Conservation (phyloP, 2,888 invertebrate species). For the Alitta virens region DNA sequence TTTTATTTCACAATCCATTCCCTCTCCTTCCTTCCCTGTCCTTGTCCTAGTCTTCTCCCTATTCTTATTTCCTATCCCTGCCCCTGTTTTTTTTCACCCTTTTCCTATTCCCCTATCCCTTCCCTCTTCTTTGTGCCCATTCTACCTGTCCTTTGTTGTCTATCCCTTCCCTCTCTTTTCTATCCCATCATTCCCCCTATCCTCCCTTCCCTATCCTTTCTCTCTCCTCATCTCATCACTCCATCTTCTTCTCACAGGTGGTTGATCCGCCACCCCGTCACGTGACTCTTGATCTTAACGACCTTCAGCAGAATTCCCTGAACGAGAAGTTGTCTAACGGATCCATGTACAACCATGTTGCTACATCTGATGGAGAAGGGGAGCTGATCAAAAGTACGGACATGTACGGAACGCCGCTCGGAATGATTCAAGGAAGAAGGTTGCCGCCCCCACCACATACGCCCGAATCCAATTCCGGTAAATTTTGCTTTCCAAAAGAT, state of each 20-base stretch:
- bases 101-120: too few relatives aligned
- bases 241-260: not conserved
- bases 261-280: constrained; percentile 27
- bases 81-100: too few relatives aligned
- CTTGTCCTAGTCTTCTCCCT: too few relatives aligned
- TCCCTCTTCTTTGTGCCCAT: too few relatives aligned
- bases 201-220: too few relatives aligned
- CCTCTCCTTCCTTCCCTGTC: too few relatives aligned
- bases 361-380: constrained; percentile 50
- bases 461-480: constrained; percentile 27
- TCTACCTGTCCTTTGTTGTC: too few relatives aligned
- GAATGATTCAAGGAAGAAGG: constrained; percentile 38
- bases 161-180: too few relatives aligned
- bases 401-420: not conserved
- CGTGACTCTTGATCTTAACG: constrained; percentile 71
- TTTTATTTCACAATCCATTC: too few relatives aligned
- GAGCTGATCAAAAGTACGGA: constrained; percentile 34
- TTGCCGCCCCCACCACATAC: constrained; percentile 45
- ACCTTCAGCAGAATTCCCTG: constrained; percentile 32
- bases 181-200: too few relatives aligned
- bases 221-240: too few relatives aligned
- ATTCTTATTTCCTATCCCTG: too few relatives aligned
- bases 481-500: not conserved
- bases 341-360: constrained; percentile 55
- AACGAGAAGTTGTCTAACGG: constrained; percentile 53